A percentile compares a stretch with the other conserved stretches of the same genome.
Conservation (phyloP, 2,888 invertebrate species). For the Fragum fragum region DNA sequence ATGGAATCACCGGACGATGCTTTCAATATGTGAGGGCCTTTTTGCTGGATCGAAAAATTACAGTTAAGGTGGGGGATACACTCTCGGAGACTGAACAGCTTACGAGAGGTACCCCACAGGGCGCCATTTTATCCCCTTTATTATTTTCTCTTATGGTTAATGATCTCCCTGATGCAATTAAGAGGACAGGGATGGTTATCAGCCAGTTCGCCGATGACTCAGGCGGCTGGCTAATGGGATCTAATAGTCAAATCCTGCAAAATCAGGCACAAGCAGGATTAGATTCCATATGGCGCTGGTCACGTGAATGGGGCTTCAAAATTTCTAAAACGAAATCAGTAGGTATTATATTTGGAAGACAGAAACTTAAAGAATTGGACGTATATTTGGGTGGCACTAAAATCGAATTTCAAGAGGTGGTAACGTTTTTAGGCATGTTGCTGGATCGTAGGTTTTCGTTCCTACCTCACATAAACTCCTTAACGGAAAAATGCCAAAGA, state of each 20-base stretch:
- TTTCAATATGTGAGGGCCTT: slow-evolving; percentile 36
- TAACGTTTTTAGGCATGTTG: slow-evolving; percentile 18
- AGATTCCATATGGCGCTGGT: slow-evolving; percentile 37
- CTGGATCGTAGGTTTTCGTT: neutral
- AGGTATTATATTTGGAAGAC: slow-evolving; percentile 20
- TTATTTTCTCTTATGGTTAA: slow-evolving; percentile 39
- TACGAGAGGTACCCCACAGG: too few species aligned
- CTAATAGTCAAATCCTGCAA: slow-evolving; percentile 13
- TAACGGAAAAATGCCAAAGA: neutral
- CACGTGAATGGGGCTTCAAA: slow-evolving; percentile 42
- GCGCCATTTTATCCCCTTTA: slow-evolving; percentile 28
- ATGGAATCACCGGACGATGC: slow-evolving; percentile 36
- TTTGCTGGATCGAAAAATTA: slow-evolving; percentile 25
- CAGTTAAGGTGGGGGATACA: slow-evolving; percentile 18
- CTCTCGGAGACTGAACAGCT: too few species aligned
- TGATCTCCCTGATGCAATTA: slow-evolving; percentile 28
- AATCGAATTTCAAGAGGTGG: slow-evolving; percentile 8
- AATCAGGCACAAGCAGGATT: slow-evolving; percentile 28
- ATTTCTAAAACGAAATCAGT: slow-evolving; percentile 34
- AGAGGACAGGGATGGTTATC: slow-evolving; percentile 29
- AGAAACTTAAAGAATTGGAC: neutral
- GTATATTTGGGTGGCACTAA: slow-evolving; percentile 14
- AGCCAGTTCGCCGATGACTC: slow-evolving; percentile 43
- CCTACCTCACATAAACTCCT: neutral
- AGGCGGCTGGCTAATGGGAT: too few species aligned